Evolutionary conservation across 2,797 vertebrate species (phyloP), one percentile per base, ranked within the genome.

Genomic region (Pipistrellus nathusii): DNA sequence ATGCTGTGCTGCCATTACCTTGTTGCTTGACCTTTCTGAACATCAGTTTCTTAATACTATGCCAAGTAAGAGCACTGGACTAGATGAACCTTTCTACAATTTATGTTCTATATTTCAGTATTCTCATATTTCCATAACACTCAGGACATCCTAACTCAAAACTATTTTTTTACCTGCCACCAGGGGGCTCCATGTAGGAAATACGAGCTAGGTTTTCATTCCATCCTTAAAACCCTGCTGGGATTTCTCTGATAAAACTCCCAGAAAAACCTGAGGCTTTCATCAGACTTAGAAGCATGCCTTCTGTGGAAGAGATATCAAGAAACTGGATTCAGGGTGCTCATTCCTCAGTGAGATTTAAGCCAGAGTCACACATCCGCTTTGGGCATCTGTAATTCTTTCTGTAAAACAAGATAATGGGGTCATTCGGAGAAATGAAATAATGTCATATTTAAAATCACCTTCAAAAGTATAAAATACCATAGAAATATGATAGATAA

Each of bases 151-250:
- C 55, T 73, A 41, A 23, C 8, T 82, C 11, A 0, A 10, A 81
- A 38, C 35, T 73, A 10, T 68, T 86, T 76, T 77, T n/a, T 85
- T 88, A 83, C 38, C 30, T 64, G 59, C 85, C 93, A 83, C 95
- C 78, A 94, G 95, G 87, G 95, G 91, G 91, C 88, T 44, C 94
- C 75, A 7, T 4, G 27, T 41, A 44, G 12, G 57, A 38, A 80
- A 6, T 18, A 78, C 2, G 8, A 38, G 25, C 48, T 53, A 9
- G 25, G 27, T 68, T 80, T 85, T 48, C 23, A 5, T 3, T 38
- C 0, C 0, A 30, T 44, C 14, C 44, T 46, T 46, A 88, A 91
- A 92, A 77, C 3, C 23, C 30, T 59, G 27, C 20, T 38, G 35
- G 20, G 66, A 57, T 88, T 88, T 90, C 90, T 88, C 32, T 92